These are phyloP conservation scores for Passer montanus DNA, from an alignment of 2,113 vertebrate genomes.

Conservation along the genomic window DNA sequence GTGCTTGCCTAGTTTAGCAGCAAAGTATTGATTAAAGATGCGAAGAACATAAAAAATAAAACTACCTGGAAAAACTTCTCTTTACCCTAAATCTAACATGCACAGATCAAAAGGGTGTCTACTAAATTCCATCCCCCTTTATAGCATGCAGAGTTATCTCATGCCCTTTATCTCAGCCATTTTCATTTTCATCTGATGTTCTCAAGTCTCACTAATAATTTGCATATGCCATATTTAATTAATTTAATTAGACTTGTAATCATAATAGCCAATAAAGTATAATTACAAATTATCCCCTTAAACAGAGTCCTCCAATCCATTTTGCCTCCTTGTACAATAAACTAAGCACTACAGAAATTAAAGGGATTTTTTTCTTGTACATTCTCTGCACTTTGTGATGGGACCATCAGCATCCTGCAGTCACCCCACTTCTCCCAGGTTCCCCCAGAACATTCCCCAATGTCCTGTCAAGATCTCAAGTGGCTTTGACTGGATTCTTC, in stretches of 20 bases:
- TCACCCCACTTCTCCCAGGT: background rate
- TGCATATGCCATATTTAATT: background rate
- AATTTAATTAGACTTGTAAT: background rate
- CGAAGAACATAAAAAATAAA: background rate
- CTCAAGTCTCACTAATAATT: background rate
- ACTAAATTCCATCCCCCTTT: background rate
- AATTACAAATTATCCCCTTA: background rate
- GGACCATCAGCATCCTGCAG: background rate
- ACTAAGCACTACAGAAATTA: background rate
- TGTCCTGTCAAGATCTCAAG: background rate
- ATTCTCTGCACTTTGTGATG: background rate
- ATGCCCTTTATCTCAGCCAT: background rate
- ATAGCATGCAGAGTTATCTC: background rate
- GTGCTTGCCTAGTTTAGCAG: background rate
- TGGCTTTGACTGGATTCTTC: background rate
- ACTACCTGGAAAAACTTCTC: background rate
- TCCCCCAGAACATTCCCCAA: background rate
- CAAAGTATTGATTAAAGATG: background rate
- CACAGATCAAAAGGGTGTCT: background rate
- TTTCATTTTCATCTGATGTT: background rate
- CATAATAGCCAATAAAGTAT: background rate
- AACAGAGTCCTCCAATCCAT: background rate
- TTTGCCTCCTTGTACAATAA: background rate
- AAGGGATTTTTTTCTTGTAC: background rate
- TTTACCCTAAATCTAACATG: background rate